phyloP scores from a whole-genome alignment of 2,888 invertebrate genomes.

The Biston stratarius region DNA sequence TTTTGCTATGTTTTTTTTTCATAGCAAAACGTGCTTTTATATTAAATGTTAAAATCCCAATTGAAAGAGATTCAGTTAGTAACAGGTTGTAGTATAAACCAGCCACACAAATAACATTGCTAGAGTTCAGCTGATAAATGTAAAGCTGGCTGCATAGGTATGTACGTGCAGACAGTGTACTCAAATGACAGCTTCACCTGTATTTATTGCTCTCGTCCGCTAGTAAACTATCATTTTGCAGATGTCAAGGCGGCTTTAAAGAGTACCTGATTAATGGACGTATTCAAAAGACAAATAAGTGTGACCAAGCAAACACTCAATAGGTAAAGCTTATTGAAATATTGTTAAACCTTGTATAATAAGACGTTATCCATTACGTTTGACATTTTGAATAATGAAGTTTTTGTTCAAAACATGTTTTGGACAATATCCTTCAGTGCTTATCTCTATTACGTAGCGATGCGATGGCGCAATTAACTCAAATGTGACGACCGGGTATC shows the following conservation, averaged over 20 bases:
- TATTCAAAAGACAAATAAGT: conserved; percentile 34
- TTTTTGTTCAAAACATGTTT: conserved; percentile 28
- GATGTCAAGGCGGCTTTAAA: conserved; percentile 40
- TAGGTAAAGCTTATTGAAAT: conserved; percentile 27
- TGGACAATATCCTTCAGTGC: conserved; percentile 14
- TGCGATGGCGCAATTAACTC: conserved; percentile 15
- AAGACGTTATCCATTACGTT: conserved; percentile 27
- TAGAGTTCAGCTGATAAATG: neutral
- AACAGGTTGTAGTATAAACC: conserved; percentile 12
- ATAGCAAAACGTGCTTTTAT: too few species aligned
- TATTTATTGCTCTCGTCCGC: conserved; percentile 34
- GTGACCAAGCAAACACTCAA: conserved; percentile 33
- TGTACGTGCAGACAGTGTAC: conserved; percentile 3
- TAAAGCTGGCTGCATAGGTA: conserved; percentile 2
- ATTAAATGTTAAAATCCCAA: neutral
- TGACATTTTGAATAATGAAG: conserved; percentile 33
- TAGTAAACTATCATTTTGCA: conserved; percentile 38
- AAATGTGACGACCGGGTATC: conserved; percentile 8
- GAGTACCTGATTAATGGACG: conserved; percentile 37
- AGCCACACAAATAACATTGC: neutral
- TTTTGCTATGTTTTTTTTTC: too few species aligned
- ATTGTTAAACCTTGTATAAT: conserved; percentile 23
- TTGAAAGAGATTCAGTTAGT: neutral
- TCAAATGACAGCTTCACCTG: conserved; percentile 18
- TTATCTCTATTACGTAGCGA: conserved; percentile 10